Evolutionary conservation across 2,888 invertebrate genomes (phyloP).

Genomic region (Brachycybe producta): DNA sequence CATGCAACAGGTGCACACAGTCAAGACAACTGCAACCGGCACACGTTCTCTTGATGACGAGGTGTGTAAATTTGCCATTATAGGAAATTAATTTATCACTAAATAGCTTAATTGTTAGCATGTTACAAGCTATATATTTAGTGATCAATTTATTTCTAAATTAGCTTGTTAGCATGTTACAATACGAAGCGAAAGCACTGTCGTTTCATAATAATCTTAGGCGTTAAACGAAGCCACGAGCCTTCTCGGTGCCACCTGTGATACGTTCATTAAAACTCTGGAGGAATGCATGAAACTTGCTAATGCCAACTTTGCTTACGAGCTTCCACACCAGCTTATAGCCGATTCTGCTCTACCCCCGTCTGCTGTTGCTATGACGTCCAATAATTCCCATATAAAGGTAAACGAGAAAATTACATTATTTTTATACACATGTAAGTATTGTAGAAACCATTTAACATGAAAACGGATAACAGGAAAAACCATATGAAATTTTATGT

Average conservation of each 20-base stretch:
- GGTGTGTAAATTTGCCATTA: constrained; percentile 33
- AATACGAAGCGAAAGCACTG: background rate
- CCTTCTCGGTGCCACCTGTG: constrained; percentile 62
- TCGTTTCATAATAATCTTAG: too few relatives aligned
- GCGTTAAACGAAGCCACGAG: constrained; percentile 58
- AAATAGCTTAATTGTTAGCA: too few relatives aligned
- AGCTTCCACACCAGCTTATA: constrained; percentile 29
- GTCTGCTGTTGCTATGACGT: constrained; percentile 10
- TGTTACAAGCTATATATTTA: too few relatives aligned
- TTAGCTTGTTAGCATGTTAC: too few relatives aligned
- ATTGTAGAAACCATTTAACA: too few relatives aligned
- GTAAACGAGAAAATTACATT: constrained; percentile 3
- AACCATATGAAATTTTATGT: too few relatives aligned
- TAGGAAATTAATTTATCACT: too few relatives aligned
- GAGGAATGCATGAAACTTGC: constrained; percentile 57
- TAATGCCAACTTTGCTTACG: constrained; percentile 29
- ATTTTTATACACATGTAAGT: too few relatives aligned
- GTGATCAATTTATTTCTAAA: background rate
- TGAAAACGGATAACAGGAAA: too few relatives aligned
- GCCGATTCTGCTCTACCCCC: constrained; percentile 28
- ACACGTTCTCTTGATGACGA: constrained; percentile 44
- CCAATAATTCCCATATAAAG: constrained; percentile 12
- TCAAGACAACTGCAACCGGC: constrained; percentile 49
- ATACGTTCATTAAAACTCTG: constrained; percentile 65
- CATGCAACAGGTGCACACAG: constrained; percentile 69